Evolutionary conservation across 2,888 invertebrate species (phyloP).

Genomic region (Trichogramma evanescens): DNA sequence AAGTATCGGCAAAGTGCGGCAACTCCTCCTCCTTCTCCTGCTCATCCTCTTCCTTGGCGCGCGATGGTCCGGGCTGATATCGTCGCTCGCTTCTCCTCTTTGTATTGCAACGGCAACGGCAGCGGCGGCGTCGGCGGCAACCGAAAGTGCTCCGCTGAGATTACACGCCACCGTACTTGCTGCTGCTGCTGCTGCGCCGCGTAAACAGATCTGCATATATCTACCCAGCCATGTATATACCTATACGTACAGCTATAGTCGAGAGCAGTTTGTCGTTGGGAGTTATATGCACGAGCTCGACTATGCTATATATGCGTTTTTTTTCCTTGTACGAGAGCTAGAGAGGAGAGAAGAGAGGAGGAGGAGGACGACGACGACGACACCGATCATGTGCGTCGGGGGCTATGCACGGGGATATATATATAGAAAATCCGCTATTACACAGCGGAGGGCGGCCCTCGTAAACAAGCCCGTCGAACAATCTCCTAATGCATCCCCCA

Average conservation of each 20-base stretch:
- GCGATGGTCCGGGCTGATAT: constrained; percentile 27
- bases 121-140: constrained; percentile 18
- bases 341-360: constrained; percentile 13
- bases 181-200: background rate
- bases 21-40: constrained; percentile 1
- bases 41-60: background rate
- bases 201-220: too few species aligned
- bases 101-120: constrained; percentile 13
- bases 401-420: too few species aligned
- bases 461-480: constrained; percentile 47
- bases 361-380: constrained; percentile 8
- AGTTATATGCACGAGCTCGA: constrained; percentile 34
- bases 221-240: too few species aligned
- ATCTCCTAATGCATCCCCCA: constrained; percentile 42
- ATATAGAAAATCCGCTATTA: constrained; percentile 24
- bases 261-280: constrained; percentile 35
- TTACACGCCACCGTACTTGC: constrained; percentile 22
- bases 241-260: background rate
- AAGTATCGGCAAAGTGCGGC: constrained; percentile 20
- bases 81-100: constrained; percentile 18
- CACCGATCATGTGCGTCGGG: background rate
- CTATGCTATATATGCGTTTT: constrained; percentile 35
- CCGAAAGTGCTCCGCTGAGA: constrained; percentile 31
- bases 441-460: constrained; percentile 28
- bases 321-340: background rate